Evolutionary conservation across 2,113 vertebrate species (phyloP).

Genomic region (Protobothrops flavoviridis): DNA sequence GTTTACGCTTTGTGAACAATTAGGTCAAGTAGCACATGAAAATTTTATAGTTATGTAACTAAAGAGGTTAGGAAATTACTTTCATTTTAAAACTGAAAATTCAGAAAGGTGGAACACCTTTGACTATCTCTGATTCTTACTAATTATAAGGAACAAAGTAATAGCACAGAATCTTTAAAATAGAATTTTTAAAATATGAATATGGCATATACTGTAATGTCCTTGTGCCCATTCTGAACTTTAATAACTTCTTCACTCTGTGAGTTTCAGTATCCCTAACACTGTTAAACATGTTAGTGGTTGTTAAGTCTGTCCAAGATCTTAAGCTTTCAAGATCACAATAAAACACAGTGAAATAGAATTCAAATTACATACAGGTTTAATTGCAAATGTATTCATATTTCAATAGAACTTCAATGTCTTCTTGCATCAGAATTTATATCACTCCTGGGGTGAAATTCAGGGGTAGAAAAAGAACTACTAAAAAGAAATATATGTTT

Average conservation of each 20-base stretch:
- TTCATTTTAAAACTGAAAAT: not conserved
- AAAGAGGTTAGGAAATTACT: not conserved
- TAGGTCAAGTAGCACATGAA: not conserved
- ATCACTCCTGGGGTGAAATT: not conserved
- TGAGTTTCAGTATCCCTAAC: not conserved
- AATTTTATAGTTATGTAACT: not conserved
- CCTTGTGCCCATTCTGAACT: not conserved
- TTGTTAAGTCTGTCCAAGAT: not conserved
- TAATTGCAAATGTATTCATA: not conserved
- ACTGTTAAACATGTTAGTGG: not conserved
- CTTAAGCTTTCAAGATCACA: not conserved
- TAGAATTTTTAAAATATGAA: not conserved
- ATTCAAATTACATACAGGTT: not conserved
- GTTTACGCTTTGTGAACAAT: not conserved
- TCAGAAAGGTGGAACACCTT: not conserved
- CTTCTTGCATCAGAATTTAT: not conserved
- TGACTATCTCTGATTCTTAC: not conserved
- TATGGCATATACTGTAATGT: not conserved
- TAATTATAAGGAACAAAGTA: not conserved
- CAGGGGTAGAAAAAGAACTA: not conserved
- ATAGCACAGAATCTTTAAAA: not conserved
- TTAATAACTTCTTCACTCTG: not conserved
- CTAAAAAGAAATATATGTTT: not conserved
- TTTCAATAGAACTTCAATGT: not conserved
- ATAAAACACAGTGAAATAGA: not conserved